Conservation (phyloP, 2,888 invertebrate species). For the Diogma glabrata region DNA sequence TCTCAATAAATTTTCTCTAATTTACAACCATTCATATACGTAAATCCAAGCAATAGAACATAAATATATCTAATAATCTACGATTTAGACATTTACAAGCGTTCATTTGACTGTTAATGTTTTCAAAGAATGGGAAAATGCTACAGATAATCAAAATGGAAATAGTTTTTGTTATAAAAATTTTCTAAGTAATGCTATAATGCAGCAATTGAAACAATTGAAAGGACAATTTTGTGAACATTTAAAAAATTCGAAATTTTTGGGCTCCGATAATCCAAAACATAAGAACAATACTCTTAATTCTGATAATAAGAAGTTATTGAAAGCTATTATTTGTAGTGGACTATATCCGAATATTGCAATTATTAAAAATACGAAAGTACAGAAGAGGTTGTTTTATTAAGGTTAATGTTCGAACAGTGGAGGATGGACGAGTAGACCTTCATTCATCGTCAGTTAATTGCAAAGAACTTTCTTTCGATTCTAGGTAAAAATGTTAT, state of each 20-base stretch:
- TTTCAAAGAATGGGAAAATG: constrained; percentile 47
- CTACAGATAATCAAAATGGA: constrained; percentile 26
- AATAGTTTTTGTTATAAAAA: constrained; percentile 56
- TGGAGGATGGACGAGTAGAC: constrained; percentile 48
- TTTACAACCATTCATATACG: too few relatives aligned
- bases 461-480: constrained; percentile 38
- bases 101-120: constrained; percentile 72
- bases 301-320: constrained; percentile 58
- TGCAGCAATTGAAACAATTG: constrained; percentile 63
- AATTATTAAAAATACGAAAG: constrained; percentile 25
- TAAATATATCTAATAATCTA: too few relatives aligned
- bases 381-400: background rate
- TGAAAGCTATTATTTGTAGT: constrained; percentile 76
- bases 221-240: constrained; percentile 67
- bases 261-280: constrained; percentile 44
- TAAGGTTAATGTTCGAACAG: constrained; percentile 37
- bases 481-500: constrained; percentile 39
- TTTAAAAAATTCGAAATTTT: constrained; percentile 63
- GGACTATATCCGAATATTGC: constrained; percentile 86
- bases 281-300: constrained; percentile 56
- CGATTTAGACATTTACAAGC: too few relatives aligned
- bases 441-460: constrained; percentile 77
- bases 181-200: constrained; percentile 53
- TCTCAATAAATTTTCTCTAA: too few relatives aligned
- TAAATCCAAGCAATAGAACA: too few relatives aligned